Percentiles rank a stretch among this genome's conserved stretches.
Conservation (phyloP, 2,797 vertebrate genomes). For the Triplophysa yarkandensis region DNA sequence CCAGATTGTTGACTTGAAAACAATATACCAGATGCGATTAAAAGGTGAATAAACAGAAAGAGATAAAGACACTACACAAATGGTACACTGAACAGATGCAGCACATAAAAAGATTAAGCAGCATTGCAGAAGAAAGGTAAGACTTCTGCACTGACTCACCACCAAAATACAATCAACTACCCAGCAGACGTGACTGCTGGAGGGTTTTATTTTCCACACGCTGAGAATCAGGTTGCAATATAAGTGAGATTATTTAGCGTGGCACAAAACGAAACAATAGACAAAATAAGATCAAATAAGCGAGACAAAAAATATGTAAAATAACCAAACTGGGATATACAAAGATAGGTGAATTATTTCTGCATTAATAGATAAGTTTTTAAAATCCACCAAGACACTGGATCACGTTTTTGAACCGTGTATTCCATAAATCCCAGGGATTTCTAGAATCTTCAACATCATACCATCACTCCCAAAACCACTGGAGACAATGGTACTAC, state of each 20-base stretch:
- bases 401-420: neutral
- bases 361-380: neutral
- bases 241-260: neutral
- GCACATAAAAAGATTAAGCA: slow-evolving; percentile 9
- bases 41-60: slow-evolving; percentile 27
- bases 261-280: neutral
- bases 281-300: neutral
- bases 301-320: neutral
- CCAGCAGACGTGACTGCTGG: slow-evolving; percentile 17
- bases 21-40: neutral
- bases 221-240: slow-evolving; percentile 18
- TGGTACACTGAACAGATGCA: slow-evolving; percentile 7
- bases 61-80: slow-evolving; percentile 5
- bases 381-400: neutral
- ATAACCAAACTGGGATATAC: neutral
- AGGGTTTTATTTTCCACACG: neutral
- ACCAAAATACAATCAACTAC: slow-evolving; percentile 21
- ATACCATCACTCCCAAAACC: slow-evolving; percentile 11
- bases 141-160: slow-evolving; percentile 20
- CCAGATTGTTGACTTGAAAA: slow-evolving; percentile 1
- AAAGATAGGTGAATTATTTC: neutral
- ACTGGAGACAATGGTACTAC: slow-evolving; percentile 1
- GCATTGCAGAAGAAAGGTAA: slow-evolving; percentile 4
- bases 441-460: slow-evolving; percentile 9
- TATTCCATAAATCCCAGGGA: slow-evolving; percentile 1